phyloP scores from a whole-genome alignment of 2,113 vertebrate species.

The Sturnira hondurensis region DNA sequence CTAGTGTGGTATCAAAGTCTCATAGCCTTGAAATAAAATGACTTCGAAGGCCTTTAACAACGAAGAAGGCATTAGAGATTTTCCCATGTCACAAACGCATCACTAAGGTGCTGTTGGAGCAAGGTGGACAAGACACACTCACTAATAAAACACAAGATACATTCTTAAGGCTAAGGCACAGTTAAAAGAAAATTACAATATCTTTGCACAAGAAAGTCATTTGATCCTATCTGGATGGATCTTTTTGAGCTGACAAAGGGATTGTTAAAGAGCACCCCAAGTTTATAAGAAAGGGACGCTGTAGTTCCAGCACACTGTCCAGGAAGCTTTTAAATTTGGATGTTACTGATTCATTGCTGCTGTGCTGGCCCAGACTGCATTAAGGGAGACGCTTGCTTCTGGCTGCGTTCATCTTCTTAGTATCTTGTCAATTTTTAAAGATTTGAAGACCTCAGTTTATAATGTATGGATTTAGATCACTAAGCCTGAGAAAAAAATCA shows the following conservation, averaged over 20 bases:
- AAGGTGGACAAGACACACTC: neutral
- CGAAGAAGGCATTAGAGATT: neutral
- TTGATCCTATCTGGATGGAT: slow-evolving; percentile 26
- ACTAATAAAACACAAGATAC: neutral
- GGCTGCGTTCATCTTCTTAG: neutral
- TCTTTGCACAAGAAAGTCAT: neutral
- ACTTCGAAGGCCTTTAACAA: neutral
- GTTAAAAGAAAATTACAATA: slow-evolving; percentile 7
- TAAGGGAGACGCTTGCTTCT: slow-evolving; percentile 18
- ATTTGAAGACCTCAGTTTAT: slow-evolving; percentile 34
- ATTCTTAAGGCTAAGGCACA: slow-evolving; percentile 19
- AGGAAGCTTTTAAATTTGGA: slow-evolving; percentile 59
- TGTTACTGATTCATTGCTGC: slow-evolving; percentile 37
- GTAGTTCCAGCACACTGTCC: neutral
- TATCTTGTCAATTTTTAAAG: slow-evolving; percentile 30
- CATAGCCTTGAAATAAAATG: neutral
- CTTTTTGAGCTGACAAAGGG: neutral
- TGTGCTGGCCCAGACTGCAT: neutral
- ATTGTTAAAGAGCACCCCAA: slow-evolving; percentile 15
- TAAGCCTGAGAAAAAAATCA: neutral
- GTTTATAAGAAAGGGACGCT: slow-evolving; percentile 46
- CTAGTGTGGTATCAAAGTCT: neutral
- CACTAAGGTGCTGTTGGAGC: neutral
- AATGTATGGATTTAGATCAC: slow-evolving; percentile 16
- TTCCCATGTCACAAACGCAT: neutral